phyloP scores from a whole-genome alignment of 2,888 invertebrate genomes.

The Trachelus tabidus region DNA sequence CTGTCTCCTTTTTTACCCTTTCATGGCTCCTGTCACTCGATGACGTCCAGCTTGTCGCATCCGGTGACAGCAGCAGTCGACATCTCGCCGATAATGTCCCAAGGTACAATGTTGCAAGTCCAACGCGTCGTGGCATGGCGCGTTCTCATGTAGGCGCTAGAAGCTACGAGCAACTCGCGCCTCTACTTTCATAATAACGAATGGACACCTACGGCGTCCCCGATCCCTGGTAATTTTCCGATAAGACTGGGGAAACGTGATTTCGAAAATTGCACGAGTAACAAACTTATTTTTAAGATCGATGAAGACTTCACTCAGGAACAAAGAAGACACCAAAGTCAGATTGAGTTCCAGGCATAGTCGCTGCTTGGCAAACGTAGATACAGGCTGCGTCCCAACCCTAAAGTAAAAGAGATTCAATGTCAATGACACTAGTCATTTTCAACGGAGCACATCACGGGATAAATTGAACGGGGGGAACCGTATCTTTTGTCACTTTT shows the following conservation, averaged over 20 bases:
- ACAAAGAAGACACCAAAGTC: background rate
- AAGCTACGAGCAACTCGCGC: too few species aligned
- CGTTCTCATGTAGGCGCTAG: too few species aligned
- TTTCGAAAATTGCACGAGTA: background rate
- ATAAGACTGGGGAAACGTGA: background rate
- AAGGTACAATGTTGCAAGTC: background rate
- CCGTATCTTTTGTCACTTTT: too few species aligned
- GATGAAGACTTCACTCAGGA: background rate
- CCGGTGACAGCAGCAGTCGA: background rate
- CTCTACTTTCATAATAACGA: background rate
- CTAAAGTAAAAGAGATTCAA: background rate
- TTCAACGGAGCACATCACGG: background rate
- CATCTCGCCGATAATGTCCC: background rate
- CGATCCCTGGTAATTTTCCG: background rate
- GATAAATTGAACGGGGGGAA: background rate
- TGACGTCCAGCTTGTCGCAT: too few species aligned
- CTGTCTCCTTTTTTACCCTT: background rate
- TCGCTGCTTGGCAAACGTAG: background rate
- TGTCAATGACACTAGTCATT: too few species aligned
- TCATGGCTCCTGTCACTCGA: background rate
- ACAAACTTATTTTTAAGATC: background rate
- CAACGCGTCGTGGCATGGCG: too few species aligned
- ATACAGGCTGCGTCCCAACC: background rate
- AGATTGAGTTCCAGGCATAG: background rate
- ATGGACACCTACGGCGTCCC: background rate